Conservation (phyloP, 2,113 vertebrate genomes). For the Panthera leo region DNA sequence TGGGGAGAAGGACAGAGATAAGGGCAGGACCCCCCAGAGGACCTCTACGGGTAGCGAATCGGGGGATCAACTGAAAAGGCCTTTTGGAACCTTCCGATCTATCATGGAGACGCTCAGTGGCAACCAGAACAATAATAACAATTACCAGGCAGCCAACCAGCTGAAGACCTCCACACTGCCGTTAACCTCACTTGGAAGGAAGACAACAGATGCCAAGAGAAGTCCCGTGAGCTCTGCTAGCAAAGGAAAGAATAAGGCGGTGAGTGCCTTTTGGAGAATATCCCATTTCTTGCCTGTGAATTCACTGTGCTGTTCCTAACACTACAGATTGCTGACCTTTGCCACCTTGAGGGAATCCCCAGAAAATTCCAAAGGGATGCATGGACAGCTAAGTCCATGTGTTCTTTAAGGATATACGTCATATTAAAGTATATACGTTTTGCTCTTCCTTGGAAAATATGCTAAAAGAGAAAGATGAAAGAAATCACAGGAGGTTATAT, state of each 20-base stretch:
- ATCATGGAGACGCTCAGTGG: constrained; percentile 97
- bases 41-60: constrained; percentile 71
- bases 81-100: constrained; percentile 95
- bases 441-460: neutral
- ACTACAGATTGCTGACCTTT: neutral
- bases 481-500: neutral
- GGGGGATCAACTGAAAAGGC: constrained; percentile 88
- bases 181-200: constrained; percentile 91
- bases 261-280: constrained; percentile 85
- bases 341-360: neutral
- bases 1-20: constrained; percentile 89
- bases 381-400: neutral
- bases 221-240: constrained; percentile 80
- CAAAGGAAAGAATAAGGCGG: constrained; percentile 92
- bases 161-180: constrained; percentile 84
- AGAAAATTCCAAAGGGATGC: neutral
- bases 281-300: neutral
- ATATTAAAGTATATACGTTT: neutral
- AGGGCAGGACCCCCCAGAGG: constrained; percentile 75
- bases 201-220: constrained; percentile 87
- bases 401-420: neutral
- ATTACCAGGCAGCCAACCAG: constrained; percentile 81
- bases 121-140: constrained; percentile 96
- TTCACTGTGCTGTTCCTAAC: neutral
- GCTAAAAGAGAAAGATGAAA: neutral